phyloP scores from a whole-genome alignment of 1,140 invertebrate genomes.

The Carposina sasakii region DNA sequence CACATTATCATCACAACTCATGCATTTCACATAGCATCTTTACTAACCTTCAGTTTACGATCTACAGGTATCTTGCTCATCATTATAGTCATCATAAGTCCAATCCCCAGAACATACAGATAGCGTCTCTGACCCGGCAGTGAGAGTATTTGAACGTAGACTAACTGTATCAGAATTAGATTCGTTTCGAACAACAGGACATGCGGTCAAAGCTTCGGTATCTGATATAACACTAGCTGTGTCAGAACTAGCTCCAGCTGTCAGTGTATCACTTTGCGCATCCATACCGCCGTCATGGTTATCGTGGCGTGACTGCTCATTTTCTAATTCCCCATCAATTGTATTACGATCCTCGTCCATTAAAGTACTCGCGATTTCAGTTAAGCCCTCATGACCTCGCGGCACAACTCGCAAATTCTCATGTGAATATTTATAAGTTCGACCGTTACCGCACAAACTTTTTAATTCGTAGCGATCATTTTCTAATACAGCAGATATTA shows the following conservation, averaged over 20 bases:
- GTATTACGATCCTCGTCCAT: conserved; percentile 26
- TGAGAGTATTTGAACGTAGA: conserved; percentile 15
- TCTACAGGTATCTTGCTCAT: conserved; percentile 16
- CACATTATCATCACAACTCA: no score
- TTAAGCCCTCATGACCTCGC: conserved; percentile 19
- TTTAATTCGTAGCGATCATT: conserved; percentile 30
- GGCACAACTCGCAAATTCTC: conserved; percentile 31
- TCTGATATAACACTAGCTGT: conserved; percentile 20
- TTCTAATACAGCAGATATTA: conserved; percentile 22
- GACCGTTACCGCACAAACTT: conserved; percentile 12
- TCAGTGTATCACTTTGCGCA: no score
- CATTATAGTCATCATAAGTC: background rate
- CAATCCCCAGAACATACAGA: conserved; percentile 20
- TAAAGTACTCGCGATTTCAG: conserved; percentile 23
- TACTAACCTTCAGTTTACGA: no score
- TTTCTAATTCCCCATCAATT: conserved; percentile 15
- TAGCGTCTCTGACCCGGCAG: conserved; percentile 21
- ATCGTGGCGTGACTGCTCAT: no score
- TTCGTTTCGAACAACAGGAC: no score
- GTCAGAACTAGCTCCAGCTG: conserved; percentile 13
- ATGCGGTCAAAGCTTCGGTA: no score
- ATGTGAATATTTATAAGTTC: conserved; percentile 24
- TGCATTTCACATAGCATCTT: no score
- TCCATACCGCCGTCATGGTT: no score
- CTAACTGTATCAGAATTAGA: conserved; percentile 19